Evolutionary conservation across 2,113 vertebrate genomes (phyloP).

Genomic region (Spea bombifrons): DNA sequence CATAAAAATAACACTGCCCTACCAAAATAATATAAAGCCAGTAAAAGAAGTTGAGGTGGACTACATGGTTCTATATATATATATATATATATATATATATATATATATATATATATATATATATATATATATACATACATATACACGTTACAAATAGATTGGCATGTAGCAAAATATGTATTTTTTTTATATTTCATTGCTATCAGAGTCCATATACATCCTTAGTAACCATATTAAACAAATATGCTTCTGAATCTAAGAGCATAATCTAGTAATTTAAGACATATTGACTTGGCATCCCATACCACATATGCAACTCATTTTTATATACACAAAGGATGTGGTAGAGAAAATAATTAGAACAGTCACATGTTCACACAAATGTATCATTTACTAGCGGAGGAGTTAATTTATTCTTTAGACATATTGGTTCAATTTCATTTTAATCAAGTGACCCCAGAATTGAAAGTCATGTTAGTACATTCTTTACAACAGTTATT

Average conservation of each 20-base stretch:
- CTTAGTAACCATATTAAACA: conserved; percentile 16
- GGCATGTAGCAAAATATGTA: not conserved
- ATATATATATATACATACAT: not conserved
- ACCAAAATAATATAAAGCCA: too few species aligned
- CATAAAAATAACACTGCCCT: too few species aligned
- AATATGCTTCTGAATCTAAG: not conserved
- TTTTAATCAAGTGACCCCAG: not conserved
- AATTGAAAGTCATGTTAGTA: too few species aligned
- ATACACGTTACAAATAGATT: not conserved
- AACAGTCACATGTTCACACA: not conserved
- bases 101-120: too few species aligned
- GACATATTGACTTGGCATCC: not conserved
- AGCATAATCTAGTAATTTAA: not conserved
- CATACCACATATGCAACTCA: not conserved
- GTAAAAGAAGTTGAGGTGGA: too few species aligned
- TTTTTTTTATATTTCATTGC: not conserved
- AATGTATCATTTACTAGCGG: not conserved
- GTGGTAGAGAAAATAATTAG: not conserved
- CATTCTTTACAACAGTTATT: too few species aligned
- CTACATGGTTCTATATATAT: too few species aligned
- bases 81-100: too few species aligned
- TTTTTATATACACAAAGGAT: conserved; percentile 12
- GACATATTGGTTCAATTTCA: conserved; percentile 1
- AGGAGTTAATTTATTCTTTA: not conserved
- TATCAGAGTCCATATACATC: not conserved